phyloP scores from a whole-genome alignment of 2,888 invertebrate genomes.

The Julus scandinavius region DNA sequence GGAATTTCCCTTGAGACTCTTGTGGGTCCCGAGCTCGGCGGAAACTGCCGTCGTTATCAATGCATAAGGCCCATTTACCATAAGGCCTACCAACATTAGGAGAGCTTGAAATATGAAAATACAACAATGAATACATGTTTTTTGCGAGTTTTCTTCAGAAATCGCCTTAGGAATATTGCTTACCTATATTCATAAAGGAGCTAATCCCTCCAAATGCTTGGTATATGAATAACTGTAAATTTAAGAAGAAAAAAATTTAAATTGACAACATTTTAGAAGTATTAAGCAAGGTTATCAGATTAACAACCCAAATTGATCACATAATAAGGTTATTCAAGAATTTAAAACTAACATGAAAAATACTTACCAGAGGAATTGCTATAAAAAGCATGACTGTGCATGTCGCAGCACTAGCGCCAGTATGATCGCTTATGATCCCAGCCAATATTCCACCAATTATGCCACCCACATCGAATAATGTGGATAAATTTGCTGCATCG shows the following conservation, averaged over 20 bases:
- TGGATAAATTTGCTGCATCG: slow-evolving; percentile 66
- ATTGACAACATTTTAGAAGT: slow-evolving; percentile 11
- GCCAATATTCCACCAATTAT: slow-evolving; percentile 89
- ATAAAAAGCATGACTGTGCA: slow-evolving; percentile 83
- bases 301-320: no score
- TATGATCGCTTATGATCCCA: slow-evolving; percentile 84
- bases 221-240: slow-evolving; percentile 79
- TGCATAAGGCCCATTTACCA: slow-evolving; percentile 96
- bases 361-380: slow-evolving; percentile 82
- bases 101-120: slow-evolving; percentile 64
- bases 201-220: slow-evolving; percentile 77
- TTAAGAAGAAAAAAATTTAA: slow-evolving; percentile 37
- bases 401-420: slow-evolving; percentile 86
- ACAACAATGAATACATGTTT: neutral
- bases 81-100: slow-evolving; percentile 78
- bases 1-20: slow-evolving; percentile 82
- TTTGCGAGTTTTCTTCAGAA: neutral
- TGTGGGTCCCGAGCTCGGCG: slow-evolving; percentile 90
- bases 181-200: slow-evolving; percentile 70
- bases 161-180: neutral
- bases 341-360: neutral
- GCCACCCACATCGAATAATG: slow-evolving; percentile 77
- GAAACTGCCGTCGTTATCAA: slow-evolving; percentile 96
- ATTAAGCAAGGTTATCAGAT: no score
- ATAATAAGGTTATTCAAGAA: neutral